A percentile compares a stretch with the other conserved stretches of the same genome.
phyloP scores from a whole-genome alignment of 2,797 vertebrate species.

The Typhlichthys eigenmanni region DNA sequence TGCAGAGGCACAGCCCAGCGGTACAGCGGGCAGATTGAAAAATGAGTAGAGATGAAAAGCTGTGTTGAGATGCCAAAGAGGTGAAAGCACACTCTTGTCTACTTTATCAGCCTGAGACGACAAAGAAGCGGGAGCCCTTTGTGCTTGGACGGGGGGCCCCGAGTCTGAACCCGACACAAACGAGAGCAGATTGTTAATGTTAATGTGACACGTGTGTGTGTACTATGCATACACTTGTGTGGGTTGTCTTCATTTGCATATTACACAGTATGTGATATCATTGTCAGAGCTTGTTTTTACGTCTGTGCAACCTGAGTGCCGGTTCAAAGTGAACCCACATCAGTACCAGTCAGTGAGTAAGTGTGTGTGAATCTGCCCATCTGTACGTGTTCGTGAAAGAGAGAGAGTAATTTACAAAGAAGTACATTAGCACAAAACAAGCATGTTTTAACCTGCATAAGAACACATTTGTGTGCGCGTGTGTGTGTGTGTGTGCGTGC shows the following conservation, averaged over 20 bases:
- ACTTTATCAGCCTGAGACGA: conserved; percentile 29
- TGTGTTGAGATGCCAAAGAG: conserved; percentile 17
- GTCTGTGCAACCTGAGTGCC: too few species aligned
- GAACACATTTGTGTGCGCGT: not conserved
- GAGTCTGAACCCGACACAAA: conserved; percentile 15
- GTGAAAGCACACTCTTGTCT: conserved; percentile 14
- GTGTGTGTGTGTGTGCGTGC: not conserved
- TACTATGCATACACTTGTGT: conserved; percentile 4
- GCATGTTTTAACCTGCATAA: too few species aligned
- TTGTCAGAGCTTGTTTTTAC: too few species aligned
- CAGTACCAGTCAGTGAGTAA: too few species aligned
- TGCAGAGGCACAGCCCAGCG: not conserved
- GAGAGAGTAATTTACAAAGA: too few species aligned
- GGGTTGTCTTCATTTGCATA: not conserved
- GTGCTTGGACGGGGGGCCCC: conserved; percentile 14
- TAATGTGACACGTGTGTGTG: conserved; percentile 24
- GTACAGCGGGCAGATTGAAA: not conserved
- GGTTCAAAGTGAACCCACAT: too few species aligned
- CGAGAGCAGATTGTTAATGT: not conserved
- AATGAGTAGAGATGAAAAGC: conserved; percentile 5
- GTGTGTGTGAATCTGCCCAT: too few species aligned
- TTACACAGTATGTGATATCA: too few species aligned
- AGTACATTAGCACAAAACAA: too few species aligned
- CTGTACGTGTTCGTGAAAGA: not conserved
- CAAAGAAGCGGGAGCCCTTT: conserved; percentile 28